Conservation (phyloP, 2,888 invertebrate species). For the Tenthredo mesomela region DNA sequence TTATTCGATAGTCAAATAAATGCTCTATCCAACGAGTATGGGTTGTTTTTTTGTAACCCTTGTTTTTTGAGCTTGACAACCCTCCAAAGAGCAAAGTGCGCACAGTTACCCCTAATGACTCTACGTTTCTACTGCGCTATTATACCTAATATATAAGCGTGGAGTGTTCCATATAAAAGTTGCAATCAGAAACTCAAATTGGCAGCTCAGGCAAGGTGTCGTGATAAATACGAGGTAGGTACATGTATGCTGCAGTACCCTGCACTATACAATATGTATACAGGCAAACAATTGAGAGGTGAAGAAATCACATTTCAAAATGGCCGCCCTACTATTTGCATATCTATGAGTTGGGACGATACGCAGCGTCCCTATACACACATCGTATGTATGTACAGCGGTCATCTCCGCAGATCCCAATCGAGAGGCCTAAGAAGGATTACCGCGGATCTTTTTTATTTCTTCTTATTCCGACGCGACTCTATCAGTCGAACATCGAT, state of each 20-base stretch:
- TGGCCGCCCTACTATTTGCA: constrained; percentile 44
- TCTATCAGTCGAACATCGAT: constrained; percentile 22
- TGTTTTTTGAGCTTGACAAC: too few species aligned
- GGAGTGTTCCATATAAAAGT: background rate
- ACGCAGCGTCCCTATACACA: background rate
- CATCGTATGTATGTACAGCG: background rate
- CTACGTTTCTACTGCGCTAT: background rate
- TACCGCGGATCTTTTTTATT: background rate
- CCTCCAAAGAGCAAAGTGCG: too few species aligned
- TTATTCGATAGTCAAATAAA: too few species aligned
- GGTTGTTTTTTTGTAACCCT: too few species aligned
- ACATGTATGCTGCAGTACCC: background rate
- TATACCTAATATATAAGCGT: background rate
- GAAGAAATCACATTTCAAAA: constrained; percentile 42
- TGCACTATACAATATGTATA: background rate
- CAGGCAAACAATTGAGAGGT: constrained; percentile 35
- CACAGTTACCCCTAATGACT: too few species aligned
- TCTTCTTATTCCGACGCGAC: background rate
- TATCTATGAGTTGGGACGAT: constrained; percentile 18
- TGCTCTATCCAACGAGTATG: too few species aligned
- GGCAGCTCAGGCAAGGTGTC: background rate
- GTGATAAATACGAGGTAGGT: background rate
- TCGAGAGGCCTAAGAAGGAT: constrained; percentile 6
- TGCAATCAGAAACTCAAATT: background rate
- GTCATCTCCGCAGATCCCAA: constrained; percentile 41